Base-by-base conservation (phyloP, 37 sponge, comb jelly and placozoan genomes). In the Petrosia ficiformis region DNA sequence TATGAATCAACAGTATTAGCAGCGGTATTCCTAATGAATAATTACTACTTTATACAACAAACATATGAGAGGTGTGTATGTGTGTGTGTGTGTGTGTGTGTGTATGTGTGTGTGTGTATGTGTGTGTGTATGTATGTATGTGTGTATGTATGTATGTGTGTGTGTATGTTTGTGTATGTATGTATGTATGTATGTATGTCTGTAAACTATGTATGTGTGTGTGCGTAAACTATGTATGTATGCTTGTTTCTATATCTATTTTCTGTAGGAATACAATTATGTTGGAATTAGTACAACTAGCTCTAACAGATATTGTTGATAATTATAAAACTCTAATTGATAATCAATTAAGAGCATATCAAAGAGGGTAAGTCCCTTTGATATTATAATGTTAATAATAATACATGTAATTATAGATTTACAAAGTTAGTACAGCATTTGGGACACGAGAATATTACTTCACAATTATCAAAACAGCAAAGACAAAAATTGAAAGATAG, bases 11-110 rank as follows among this genome's bases (percentile, higher is more conserved):
- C 83, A 58, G 66, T 68, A 8, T 75, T 96, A 39, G 70, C 71
- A 52, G 80, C 80, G 39, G 14, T 96, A 14, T 96, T 96, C 67
- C 80, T 93, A 1, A 72, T 96, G 56, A 96, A 96, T 75, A 96
- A 96, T 74, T 93, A 82, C 70, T 91, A 84, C 44, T 93, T 88
- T 73, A 84, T 96, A 22, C 91, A 79, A 29, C 75, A 83, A 38
- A 85, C 91, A 19, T 88, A 90, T 40, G 85, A 82, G 2, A 76
- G 88, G 95, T 94, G 57, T 39, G 65, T 1, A 67, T 34, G 65
- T 2, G 32, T 1, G 41, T 28, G 80, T 16, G 31, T 33, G 39
- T 19, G 52, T 33, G 37, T 75, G 71, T 48, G 40, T 35, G 78
- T 38, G 21, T 35, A 19, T 48, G 30, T 29, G 66, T 68, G 39